phyloP scores from a whole-genome alignment of 2,113 vertebrate genomes.

The Serilophus lunatus region DNA sequence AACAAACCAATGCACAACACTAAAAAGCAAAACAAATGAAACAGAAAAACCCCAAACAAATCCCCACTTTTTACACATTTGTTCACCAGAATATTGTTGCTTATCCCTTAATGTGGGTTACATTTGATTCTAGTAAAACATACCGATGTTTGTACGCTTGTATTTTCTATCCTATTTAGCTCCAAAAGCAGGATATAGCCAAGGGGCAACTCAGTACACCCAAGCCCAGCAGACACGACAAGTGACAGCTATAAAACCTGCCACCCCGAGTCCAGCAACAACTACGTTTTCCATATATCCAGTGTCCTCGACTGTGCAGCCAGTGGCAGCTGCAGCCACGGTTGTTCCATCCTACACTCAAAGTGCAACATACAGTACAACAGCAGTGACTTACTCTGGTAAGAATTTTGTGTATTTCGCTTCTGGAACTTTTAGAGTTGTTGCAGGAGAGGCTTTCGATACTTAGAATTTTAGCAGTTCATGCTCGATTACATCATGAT shows the following conservation, averaged over 20 bases:
- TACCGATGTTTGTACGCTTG: background rate
- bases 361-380: constrained; percentile 95
- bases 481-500: fast-evolving
- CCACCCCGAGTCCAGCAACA: constrained; percentile 90
- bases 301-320: constrained; percentile 93
- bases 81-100: background rate
- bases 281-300: constrained; percentile 98
- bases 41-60: background rate
- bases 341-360: constrained; percentile 97
- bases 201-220: constrained; percentile 92
- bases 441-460: background rate
- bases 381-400: constrained; percentile 96
- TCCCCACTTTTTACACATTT: background rate
- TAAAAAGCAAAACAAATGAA: background rate
- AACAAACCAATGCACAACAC: background rate
- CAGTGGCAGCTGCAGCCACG: constrained; percentile 83
- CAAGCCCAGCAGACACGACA: constrained; percentile 95
- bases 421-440: background rate
- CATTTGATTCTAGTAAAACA: background rate
- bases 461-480: background rate
- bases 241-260: constrained; percentile 97
- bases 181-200: constrained; percentile 92
- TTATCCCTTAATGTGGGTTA: background rate
- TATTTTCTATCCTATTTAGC: constrained; percentile 71
- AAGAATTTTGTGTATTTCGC: constrained; percentile 32